Evolutionary conservation across 1,140 invertebrate genomes (phyloP).

Genomic region (Caerostris extrusa): DNA sequence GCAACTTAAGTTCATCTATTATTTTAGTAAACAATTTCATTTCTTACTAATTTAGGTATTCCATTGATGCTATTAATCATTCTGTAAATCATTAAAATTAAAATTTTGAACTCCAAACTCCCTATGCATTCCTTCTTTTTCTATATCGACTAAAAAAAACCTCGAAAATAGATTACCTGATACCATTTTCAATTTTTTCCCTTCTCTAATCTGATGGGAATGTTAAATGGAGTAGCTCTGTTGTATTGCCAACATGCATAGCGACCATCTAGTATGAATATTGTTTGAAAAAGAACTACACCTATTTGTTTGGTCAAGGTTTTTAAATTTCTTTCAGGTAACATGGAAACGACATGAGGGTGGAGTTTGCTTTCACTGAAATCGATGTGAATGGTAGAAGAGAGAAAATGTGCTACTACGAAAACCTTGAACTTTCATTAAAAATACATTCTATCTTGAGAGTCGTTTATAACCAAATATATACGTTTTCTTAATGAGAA

Average conservation of each 20-base stretch:
- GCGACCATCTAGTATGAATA: slow-evolving; percentile 35
- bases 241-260: slow-evolving; percentile 21
- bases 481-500: not conserved
- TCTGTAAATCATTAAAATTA: no score
- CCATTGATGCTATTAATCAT: no score
- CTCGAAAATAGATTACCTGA: no score
- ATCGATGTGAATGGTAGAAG: slow-evolving; percentile 51
- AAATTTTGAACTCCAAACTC: no score
- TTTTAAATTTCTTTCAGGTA: slow-evolving; percentile 59
- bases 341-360: slow-evolving; percentile 54
- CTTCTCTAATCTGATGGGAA: not conserved
- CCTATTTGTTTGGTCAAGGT: slow-evolving; percentile 66
- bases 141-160: no score
- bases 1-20: no score
- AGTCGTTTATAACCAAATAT: not conserved
- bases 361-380: slow-evolving; percentile 10
- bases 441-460: not conserved
- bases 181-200: not conserved
- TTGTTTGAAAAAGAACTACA: not conserved
- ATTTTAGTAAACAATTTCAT: no score
- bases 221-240: not conserved
- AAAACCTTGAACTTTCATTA: slow-evolving; percentile 64
- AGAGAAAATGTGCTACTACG: not conserved
- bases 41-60: no score
- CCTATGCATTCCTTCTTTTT: no score